Evolutionary conservation across 92 coral and sea anemone genomes (phyloP).

Genomic region (Ricordea florida): DNA sequence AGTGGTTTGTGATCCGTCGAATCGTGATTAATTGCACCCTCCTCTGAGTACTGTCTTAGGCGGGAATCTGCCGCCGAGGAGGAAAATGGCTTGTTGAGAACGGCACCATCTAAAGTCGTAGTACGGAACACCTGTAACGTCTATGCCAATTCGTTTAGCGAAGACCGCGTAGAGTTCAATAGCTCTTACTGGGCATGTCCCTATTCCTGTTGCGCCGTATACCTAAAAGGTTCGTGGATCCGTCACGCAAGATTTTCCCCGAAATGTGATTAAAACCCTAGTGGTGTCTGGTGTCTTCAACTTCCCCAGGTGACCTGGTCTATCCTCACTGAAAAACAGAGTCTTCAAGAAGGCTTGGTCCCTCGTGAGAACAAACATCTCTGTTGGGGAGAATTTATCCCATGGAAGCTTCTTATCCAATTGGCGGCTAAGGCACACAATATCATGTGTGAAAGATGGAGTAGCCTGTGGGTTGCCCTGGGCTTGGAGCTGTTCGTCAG

Average conservation of each 20-base stretch:
- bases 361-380: slow-evolving; percentile 26
- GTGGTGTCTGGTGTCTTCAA: not conserved
- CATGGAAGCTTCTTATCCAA: slow-evolving; percentile 19
- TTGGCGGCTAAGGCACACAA: slow-evolving; percentile 27
- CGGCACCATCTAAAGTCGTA: not conserved
- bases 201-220: not conserved
- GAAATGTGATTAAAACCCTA: too few relatives aligned
- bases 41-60: not conserved
- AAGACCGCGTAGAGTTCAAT: not conserved
- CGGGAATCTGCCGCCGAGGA: not conserved
- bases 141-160: not conserved
- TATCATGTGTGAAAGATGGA: slow-evolving; percentile 53
- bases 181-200: not conserved
- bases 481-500: not conserved
- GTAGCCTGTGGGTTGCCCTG: slow-evolving; percentile 30
- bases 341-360: not conserved
- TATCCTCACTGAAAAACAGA: not conserved
- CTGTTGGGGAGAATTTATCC: slow-evolving; percentile 4
- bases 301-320: not conserved
- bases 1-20: too few relatives aligned
- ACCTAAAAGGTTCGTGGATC: not conserved
- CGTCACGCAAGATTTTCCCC: not conserved
- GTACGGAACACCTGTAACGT: slow-evolving; percentile 1
- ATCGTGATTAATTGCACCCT: too few relatives aligned
- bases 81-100: not conserved